Evolutionary conservation across 2,888 invertebrate genomes (phyloP), one percentile per base, ranked within the genome.

Genomic region (Scaptomyza caliginosa): DNA sequence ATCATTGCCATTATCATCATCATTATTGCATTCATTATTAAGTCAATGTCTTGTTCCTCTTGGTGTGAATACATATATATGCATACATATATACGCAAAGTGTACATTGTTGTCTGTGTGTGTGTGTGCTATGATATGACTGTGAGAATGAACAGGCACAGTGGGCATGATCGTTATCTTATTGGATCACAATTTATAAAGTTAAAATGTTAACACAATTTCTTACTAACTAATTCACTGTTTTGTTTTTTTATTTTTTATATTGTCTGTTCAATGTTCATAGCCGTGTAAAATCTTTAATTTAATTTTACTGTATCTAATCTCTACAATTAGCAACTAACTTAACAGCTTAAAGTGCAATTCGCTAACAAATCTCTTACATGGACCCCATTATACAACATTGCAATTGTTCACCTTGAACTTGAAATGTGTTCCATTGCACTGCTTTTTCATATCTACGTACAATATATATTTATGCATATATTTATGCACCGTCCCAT

Each of bases 371-470:
- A 19, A 38, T 38, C 11, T 38, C 38, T 2, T 11, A 11, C 11
- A 6, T 19, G 2, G 38, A 19, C 11, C 7, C 43, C 60, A 77
- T 58, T 60, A 62, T 60, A 48, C 48, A 16, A 36, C 40, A 46
- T 49, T 42, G 30, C 36, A 58, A 23, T 23, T 48, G 51, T 39
- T 74, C 52, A 69, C 82, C 86, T 83, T 86, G 82, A 86, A 83
- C 86, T 80, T 86, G 86, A 69, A 77, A 75, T 83, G 58, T 60
- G 66, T 70, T 60, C 54, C 65, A 63, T 58, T 67, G 67, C 72
- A 74, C 63, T 58, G 81, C 40, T 64, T 73, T 77, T 58, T 58
- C 57, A 50, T 67, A 62, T 56, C 39, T 60, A 51, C 34, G 62
- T 48, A 21, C 58, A 54, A 64, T 48, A 21, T 60, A 54, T 42